Percentiles rank a stretch among this genome's conserved stretches.
phyloP scores from a whole-genome alignment of 2,797 vertebrate genomes.

The Notoglanidium macrostoma region DNA sequence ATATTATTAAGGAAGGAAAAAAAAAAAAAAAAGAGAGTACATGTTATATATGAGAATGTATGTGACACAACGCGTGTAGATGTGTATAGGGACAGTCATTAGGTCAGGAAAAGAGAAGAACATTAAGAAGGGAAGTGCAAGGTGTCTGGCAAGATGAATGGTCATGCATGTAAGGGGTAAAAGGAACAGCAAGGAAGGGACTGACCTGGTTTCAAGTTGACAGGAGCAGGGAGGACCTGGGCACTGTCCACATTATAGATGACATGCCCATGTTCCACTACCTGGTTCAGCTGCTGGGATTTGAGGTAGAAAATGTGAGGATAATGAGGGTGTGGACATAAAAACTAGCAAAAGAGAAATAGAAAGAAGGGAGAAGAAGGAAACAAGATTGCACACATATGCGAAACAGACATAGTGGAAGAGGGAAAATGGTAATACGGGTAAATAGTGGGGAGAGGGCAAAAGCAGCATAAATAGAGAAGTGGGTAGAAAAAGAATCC shows the following conservation, averaged over 20 bases:
- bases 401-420: slow-evolving; percentile 32
- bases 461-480: slow-evolving; percentile 27
- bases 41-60: background rate
- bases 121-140: background rate
- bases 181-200: slow-evolving; percentile 46
- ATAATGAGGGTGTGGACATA: slow-evolving; percentile 79
- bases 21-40: background rate
- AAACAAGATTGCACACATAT: slow-evolving; percentile 23
- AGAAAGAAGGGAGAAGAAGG: slow-evolving; percentile 42
- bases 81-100: background rate
- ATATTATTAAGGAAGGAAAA: background rate
- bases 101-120: background rate
- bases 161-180: slow-evolving; percentile 10
- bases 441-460: background rate
- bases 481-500: slow-evolving; percentile 26
- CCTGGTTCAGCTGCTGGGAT: slow-evolving; percentile 90
- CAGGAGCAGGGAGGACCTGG: slow-evolving; percentile 66
- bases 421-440: slow-evolving; percentile 9
- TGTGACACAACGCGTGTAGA: background rate
- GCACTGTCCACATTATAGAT: slow-evolving; percentile 72
- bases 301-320: slow-evolving; percentile 91
- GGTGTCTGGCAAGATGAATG: background rate
- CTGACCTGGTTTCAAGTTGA: slow-evolving; percentile 82
- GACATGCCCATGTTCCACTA: slow-evolving; percentile 74
- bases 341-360: slow-evolving; percentile 72